Evolutionary conservation across 2,797 vertebrate genomes (phyloP).

Genomic region (Acomys russatus): DNA sequence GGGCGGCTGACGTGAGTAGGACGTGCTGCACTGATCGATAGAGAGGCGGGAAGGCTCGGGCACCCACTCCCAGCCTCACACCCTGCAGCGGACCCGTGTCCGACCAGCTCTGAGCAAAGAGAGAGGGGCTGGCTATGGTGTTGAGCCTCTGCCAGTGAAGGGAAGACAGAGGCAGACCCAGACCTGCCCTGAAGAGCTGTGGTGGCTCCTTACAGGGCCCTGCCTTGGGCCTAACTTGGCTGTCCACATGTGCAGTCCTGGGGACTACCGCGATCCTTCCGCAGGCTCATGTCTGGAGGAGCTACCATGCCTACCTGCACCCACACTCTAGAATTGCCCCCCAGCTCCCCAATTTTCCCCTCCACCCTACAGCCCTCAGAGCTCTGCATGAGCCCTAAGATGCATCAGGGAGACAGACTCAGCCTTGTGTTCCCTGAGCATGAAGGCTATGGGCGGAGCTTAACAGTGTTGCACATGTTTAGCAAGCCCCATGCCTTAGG

Average conservation of each 20-base stretch:
- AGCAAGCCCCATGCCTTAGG: not conserved
- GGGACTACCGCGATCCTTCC: not conserved
- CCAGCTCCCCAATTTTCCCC: accelerated
- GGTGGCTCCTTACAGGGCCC: not conserved
- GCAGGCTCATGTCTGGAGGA: not conserved
- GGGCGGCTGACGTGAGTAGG: conserved; percentile 83
- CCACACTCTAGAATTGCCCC: not conserved
- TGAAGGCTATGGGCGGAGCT: not conserved
- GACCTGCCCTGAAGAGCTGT: not conserved
- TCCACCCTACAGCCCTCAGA: not conserved
- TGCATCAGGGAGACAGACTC: not conserved
- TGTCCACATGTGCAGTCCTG: not conserved
- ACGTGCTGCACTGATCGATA: conserved; percentile 73
- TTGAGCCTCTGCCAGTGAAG: not conserved
- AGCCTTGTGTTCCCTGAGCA: not conserved
- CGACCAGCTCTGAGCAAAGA: not conserved
- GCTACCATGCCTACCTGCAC: not conserved
- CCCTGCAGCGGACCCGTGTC: not conserved
- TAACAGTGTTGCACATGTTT: not conserved
- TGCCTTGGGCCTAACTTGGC: not conserved
- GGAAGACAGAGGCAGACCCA: not conserved
- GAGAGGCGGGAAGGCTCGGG: not conserved
- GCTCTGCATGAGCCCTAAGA: not conserved
- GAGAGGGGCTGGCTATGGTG: not conserved
- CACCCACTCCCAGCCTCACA: not conserved